These are phyloP conservation scores for Eudasyphora cyanicolor DNA, from an alignment of 2,888 invertebrate species.

Conservation along the genomic window DNA sequence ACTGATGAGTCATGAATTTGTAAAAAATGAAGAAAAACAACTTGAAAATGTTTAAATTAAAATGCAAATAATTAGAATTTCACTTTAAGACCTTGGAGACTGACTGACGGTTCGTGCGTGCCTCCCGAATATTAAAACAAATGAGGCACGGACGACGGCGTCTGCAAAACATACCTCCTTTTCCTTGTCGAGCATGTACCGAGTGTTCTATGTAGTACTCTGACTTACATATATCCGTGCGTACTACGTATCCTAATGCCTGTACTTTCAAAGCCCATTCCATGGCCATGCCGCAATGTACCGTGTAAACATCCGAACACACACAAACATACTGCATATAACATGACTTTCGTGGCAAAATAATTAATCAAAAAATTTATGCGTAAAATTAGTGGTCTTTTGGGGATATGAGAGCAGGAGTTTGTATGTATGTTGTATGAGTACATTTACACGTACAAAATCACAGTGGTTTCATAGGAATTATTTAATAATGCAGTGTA, in stretches of 20 bases:
- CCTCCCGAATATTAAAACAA: constrained; percentile 43
- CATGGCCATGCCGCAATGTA: not conserved
- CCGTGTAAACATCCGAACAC: not conserved
- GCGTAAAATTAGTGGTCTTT: constrained; percentile 53
- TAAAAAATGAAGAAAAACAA: constrained; percentile 12
- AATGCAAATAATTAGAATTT: constrained; percentile 52
- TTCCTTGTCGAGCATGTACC: not conserved
- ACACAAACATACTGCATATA: not conserved
- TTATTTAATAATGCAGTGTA: too few species aligned
- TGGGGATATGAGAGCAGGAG: constrained; percentile 42
- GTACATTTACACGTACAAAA: not conserved
- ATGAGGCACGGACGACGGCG: constrained; percentile 34
- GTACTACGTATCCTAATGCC: too few species aligned
- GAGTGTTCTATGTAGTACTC: not conserved
- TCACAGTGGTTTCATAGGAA: not conserved
- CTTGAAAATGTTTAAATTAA: constrained; percentile 38
- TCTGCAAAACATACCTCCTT: not conserved
- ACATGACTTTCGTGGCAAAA: constrained; percentile 50
- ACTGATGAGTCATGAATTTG: constrained; percentile 42
- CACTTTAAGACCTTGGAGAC: constrained; percentile 46
- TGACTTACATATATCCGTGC: not conserved
- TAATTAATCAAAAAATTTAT: constrained; percentile 66
- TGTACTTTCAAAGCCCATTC: not conserved
- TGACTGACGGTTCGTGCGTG: constrained; percentile 35
- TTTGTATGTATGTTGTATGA: not conserved